phyloP scores from a whole-genome alignment of 2,888 invertebrate genomes.

The Drosophila ezoana region DNA sequence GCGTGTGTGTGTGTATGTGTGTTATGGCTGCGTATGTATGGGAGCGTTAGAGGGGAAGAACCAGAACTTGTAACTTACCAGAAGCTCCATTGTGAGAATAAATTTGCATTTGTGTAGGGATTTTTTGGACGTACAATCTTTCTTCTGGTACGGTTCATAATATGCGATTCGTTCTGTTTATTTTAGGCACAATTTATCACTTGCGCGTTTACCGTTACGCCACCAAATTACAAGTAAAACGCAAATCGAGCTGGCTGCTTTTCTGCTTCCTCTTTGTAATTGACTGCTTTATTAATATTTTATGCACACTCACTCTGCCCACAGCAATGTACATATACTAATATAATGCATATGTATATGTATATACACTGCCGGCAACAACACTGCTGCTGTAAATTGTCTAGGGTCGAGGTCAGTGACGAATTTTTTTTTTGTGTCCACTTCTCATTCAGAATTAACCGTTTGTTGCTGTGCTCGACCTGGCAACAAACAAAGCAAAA shows the following conservation, averaged over 20 bases:
- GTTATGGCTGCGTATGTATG: neutral
- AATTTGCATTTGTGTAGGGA: slow-evolving; percentile 88
- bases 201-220: slow-evolving; percentile 54
- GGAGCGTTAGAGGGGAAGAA: slow-evolving; percentile 5
- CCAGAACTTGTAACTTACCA: slow-evolving; percentile 86
- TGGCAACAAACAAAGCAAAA: slow-evolving; percentile 24
- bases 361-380: slow-evolving; percentile 32
- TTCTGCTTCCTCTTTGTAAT: slow-evolving; percentile 2
- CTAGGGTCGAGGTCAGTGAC: slow-evolving; percentile 64
- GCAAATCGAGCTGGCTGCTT: slow-evolving; percentile 12
- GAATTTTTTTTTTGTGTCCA: slow-evolving; percentile 25
- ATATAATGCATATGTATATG: neutral
- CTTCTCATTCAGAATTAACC: slow-evolving; percentile 42
- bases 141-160: slow-evolving; percentile 84
- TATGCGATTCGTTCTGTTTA: slow-evolving; percentile 19
- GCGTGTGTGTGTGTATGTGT: neutral
- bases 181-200: slow-evolving; percentile 35
- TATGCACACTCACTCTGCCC: slow-evolving; percentile 14
- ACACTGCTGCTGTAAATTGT: slow-evolving; percentile 35
- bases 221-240: slow-evolving; percentile 16
- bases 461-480: slow-evolving; percentile 47
- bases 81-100: slow-evolving; percentile 88
- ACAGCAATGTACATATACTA: slow-evolving; percentile 8
- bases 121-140: slow-evolving; percentile 86
- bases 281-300: slow-evolving; percentile 30